Evolutionary conservation across 92 coral and sea anemone species (phyloP).

Genomic region (Parazoanthus swiftii): DNA sequence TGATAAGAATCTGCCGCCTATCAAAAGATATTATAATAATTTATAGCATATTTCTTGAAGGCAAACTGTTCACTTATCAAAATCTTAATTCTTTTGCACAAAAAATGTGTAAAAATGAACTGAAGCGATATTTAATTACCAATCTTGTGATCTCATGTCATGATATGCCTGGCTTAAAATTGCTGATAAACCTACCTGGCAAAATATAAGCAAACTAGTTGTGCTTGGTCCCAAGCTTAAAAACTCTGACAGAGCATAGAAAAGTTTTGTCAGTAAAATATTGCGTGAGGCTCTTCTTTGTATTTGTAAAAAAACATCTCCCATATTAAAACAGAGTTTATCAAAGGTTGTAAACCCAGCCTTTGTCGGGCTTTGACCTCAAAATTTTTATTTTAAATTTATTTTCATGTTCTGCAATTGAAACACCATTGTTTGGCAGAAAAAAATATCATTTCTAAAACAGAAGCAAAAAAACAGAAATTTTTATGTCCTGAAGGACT

Average conservation of each 20-base stretch:
- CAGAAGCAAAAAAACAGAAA: background rate
- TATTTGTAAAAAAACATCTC: background rate
- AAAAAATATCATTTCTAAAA: background rate
- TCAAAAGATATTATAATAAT: slow-evolving; percentile 30
- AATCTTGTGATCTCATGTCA: slow-evolving; percentile 5
- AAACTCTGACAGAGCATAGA: background rate
- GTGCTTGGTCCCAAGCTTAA: background rate
- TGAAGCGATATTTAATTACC: slow-evolving; percentile 11
- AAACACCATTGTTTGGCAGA: background rate
- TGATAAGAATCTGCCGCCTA: slow-evolving; percentile 38
- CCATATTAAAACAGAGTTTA: background rate
- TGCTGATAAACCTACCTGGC: background rate
- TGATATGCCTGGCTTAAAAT: background rate
- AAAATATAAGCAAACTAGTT: background rate
- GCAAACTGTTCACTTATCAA: slow-evolving; percentile 4
- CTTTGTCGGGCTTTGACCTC: slow-evolving; percentile 29
- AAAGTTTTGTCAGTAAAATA: background rate
- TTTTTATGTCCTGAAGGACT: slow-evolving; percentile 15
- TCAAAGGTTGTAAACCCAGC: slow-evolving; percentile 20
- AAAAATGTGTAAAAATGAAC: background rate
- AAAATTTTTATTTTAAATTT: background rate
- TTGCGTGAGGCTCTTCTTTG: background rate
- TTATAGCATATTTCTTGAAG: slow-evolving; percentile 33
- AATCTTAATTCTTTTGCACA: background rate
- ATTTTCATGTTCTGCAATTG: background rate